These are phyloP conservation scores for Otis tarda DNA, from an alignment of 2,113 vertebrate genomes.

Conservation along the genomic window DNA sequence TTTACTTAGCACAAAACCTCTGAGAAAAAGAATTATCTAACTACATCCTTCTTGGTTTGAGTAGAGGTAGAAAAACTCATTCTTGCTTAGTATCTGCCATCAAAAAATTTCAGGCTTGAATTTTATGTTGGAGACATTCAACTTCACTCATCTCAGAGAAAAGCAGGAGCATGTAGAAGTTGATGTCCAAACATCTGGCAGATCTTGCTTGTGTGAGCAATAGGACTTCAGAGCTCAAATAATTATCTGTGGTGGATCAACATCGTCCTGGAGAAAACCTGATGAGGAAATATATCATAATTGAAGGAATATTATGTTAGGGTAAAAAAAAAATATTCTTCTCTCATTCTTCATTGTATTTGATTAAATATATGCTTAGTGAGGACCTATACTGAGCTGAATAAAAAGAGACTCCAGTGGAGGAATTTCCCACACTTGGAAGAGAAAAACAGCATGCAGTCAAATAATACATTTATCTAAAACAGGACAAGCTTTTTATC, in stretches of 20 bases:
- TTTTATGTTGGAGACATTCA: not conserved
- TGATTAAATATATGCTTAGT: not conserved
- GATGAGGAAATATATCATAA: not conserved
- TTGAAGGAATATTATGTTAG: not conserved
- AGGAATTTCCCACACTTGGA: not conserved
- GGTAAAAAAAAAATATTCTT: not conserved
- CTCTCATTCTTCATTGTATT: not conserved
- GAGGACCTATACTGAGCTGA: not conserved
- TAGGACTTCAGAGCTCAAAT: not conserved
- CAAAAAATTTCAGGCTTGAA: not conserved
- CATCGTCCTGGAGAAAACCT: not conserved
- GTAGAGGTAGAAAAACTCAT: not conserved
- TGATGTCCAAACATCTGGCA: not conserved
- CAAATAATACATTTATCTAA: not conserved
- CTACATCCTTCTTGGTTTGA: not conserved
- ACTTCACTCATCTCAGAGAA: not conserved
- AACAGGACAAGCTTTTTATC: not conserved
- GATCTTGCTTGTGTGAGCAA: not conserved
- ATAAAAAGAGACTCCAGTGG: not conserved
- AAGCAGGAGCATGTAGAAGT: not conserved
- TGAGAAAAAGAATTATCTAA: not conserved
- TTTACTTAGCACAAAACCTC: not conserved
- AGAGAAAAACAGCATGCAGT: not conserved
- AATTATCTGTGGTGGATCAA: not conserved
- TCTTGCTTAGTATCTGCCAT: not conserved